A percentile compares a stretch with the other conserved stretches of the same genome.
These are phyloP conservation scores for Genyomyrus donnyi DNA, from an alignment of 2,113 vertebrate species.

Conservation along the genomic window DNA sequence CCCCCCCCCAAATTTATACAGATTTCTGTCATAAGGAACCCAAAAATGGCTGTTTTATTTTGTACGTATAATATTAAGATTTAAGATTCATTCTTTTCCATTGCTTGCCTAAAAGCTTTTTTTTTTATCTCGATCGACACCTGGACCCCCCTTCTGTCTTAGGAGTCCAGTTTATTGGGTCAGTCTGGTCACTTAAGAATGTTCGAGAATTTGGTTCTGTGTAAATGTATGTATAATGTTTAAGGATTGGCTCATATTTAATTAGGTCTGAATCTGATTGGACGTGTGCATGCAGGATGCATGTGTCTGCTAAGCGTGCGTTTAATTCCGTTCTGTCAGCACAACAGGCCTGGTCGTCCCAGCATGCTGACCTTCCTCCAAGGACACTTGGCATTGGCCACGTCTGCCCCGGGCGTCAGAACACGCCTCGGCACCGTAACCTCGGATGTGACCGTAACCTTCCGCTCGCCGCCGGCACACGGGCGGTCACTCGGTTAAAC, in stretches of 20 bases:
- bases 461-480: neutral
- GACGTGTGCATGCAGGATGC: neutral
- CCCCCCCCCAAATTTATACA: neutral
- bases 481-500: neutral
- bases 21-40: neutral
- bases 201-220: neutral
- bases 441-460: too few species aligned
- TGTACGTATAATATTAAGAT: neutral
- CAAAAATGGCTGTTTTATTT: neutral
- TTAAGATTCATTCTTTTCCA: neutral
- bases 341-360: neutral
- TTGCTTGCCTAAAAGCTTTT: neutral
- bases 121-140: neutral
- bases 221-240: neutral
- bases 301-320: neutral
- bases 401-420: neutral
- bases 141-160: neutral
- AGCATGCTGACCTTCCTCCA: neutral
- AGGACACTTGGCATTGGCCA: neutral
- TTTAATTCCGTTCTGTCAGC: neutral
- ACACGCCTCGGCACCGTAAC: neutral
- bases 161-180: neutral
- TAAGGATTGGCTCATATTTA: neutral
- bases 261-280: neutral
- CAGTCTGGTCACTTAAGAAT: neutral